phyloP scores from a whole-genome alignment of 2,888 invertebrate species.

The Thecophora atra region DNA sequence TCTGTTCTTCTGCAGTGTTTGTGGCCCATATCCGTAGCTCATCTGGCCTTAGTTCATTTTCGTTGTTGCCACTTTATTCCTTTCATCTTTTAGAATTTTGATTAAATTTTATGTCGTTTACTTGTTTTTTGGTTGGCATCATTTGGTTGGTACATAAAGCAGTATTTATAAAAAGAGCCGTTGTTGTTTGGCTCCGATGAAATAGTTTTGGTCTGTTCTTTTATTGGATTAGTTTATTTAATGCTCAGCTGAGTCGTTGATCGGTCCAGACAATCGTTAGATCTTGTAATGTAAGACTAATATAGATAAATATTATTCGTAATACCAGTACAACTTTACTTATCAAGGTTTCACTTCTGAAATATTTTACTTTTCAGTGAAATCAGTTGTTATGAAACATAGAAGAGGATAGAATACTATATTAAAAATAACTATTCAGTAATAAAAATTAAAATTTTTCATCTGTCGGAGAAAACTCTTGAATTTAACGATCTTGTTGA shows the following conservation, averaged over 20 bases:
- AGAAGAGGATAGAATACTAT: no score
- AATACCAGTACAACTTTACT: no score
- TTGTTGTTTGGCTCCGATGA: background rate
- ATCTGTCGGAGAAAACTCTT: no score
- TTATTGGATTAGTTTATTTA: slow-evolving; percentile 7
- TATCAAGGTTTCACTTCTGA: no score
- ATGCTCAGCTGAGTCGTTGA: background rate
- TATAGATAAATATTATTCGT: no score
- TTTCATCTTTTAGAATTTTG: slow-evolving; percentile 3
- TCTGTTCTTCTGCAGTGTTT: background rate
- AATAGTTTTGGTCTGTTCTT: background rate
- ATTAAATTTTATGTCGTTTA: slow-evolving; percentile 24
- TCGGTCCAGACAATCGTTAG: no score
- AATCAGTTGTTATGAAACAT: no score
- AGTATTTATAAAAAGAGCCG: background rate
- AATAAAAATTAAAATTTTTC: no score
- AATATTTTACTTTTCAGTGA: no score
- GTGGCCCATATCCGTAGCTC: background rate
- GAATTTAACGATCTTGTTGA: no score
- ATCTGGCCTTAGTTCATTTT: background rate
- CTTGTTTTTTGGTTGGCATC: background rate
- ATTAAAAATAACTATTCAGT: no score
- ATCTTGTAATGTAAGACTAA: no score
- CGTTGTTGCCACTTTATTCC: background rate
- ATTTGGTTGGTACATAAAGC: background rate